Evolutionary conservation across 2,797 vertebrate species (phyloP), one percentile per base, ranked within the genome.

Genomic region (Micropoecilia bifurca): DNA sequence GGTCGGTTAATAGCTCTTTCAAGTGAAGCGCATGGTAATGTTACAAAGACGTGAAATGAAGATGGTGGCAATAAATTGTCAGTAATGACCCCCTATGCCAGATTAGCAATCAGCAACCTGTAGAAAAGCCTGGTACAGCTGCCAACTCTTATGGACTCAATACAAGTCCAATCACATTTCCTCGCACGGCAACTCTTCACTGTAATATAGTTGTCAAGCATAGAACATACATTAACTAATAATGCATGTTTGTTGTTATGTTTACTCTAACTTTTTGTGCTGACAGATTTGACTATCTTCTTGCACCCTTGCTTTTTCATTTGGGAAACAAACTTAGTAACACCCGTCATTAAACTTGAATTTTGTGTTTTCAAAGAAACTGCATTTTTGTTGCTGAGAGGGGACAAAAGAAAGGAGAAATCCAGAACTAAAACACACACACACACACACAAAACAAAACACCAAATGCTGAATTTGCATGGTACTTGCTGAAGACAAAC

Each of bases 41-140:
- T 87, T 82, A 86, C 83, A 77, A 77, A 83, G 89, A 85, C 61
- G 76, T 82, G 80, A 89, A 88, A 85, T 80, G 84, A 84, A 79
- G 82, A 84, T 71, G 72, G 75, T 75, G 71, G 81, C 68, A 83
- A 86, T 86, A 84, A 86, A 91, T 87, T 85, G 80, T 82, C 73
- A 1, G 69, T 86, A 83, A 84, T 89, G 87, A 81, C 76, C 85
- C 48, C n/a, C 59, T 66, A 72, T 77, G 76, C 78, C 59, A 72
- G 81, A 78, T 88, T 73, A 85, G 79, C 80, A 80, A 88, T 89
- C 87, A 88, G 61, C 1, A 14, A 81, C 83, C 78, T 84, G 80
- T 73, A 59, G 43, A 72, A 66, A 76, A 77, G 71, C 72, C 63
- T 75, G 10, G 28, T 75, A 79, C 30, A 72, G 83, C 82, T 87